Percentiles rank a stretch among this genome's conserved stretches.
Evolutionary conservation across 2,113 vertebrate genomes (phyloP).

Genomic region (Azemiops feae): DNA sequence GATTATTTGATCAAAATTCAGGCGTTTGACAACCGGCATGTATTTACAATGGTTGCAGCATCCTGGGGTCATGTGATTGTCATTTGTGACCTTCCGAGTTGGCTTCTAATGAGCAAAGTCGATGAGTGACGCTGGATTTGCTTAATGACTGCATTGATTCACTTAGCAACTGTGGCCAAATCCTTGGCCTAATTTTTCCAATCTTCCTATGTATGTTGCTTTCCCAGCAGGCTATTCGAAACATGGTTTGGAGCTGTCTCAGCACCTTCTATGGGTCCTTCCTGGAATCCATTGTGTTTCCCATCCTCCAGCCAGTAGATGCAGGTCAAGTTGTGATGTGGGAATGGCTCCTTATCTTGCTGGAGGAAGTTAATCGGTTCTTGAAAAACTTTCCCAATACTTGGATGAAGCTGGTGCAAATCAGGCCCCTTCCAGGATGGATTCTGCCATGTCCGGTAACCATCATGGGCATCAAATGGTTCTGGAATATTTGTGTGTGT

Average conservation of each 20-base stretch:
- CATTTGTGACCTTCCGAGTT: neutral
- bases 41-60: neutral
- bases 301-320: neutral
- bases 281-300: constrained; percentile 23
- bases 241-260: constrained; percentile 3
- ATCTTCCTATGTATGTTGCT: neutral
- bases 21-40: neutral
- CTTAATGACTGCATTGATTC: neutral
- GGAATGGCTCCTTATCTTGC: neutral
- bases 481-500: too few species aligned
- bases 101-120: neutral
- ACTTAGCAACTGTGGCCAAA: neutral
- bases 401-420: constrained; percentile 30
- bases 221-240: neutral
- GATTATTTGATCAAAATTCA: neutral
- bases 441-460: neutral
- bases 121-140: neutral
- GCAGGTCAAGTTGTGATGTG: neutral
- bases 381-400: constrained; percentile 13
- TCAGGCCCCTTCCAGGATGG: neutral
- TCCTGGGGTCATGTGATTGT: neutral
- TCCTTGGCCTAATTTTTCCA: neutral
- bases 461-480: neutral
- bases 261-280: constrained; percentile 5
- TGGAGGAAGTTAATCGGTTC: constrained; percentile 15